Evolutionary conservation across 2,113 vertebrate genomes (phyloP).

Genomic region (Anhinga anhinga): DNA sequence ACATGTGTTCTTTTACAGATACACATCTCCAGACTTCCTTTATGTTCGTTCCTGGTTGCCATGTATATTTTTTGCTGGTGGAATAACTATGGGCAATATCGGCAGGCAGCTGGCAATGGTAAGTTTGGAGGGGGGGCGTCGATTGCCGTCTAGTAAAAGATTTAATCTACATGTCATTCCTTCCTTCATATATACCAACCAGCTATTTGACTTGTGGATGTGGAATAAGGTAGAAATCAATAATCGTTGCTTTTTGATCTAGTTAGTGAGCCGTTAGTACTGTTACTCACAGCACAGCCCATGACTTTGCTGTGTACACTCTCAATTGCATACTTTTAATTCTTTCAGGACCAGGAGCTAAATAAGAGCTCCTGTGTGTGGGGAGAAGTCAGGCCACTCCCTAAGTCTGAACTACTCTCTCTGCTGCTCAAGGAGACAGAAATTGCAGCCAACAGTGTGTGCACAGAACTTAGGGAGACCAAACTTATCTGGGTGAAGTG

Average conservation of each 20-base stretch:
- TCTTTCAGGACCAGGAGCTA: neutral
- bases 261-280: neutral
- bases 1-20: slow-evolving; percentile 73
- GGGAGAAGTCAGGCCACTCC: neutral
- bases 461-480: neutral
- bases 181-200: neutral
- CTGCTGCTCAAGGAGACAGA: neutral
- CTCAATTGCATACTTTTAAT: neutral
- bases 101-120: slow-evolving; percentile 95
- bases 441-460: neutral
- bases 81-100: slow-evolving; percentile 97
- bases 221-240: neutral
- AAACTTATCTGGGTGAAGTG: neutral
- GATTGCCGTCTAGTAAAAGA: neutral
- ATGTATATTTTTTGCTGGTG: slow-evolving; percentile 97
- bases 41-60: slow-evolving; percentile 97
- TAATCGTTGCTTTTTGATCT: neutral
- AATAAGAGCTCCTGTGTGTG: neutral
- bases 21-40: slow-evolving; percentile 93
- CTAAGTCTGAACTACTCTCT: neutral
- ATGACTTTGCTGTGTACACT: neutral
- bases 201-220: neutral
- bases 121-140: slow-evolving; percentile 5
- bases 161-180: neutral
- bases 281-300: neutral